Conservation (phyloP, 1,140 invertebrate species). For the Conus betulinus region DNA sequence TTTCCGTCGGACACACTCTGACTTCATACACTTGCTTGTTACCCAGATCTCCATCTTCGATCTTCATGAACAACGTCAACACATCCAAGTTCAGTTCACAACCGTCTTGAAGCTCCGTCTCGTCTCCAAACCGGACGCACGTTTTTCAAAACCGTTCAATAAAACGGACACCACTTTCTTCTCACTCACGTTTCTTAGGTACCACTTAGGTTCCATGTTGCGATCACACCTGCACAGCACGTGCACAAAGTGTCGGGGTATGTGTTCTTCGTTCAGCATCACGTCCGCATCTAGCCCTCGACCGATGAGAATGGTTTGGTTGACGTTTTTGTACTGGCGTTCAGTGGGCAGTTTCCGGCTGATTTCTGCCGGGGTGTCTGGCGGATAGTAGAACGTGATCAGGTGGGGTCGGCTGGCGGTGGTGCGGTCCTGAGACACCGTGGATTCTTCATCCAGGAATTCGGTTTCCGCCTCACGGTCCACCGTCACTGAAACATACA, state of each 20-base stretch:
- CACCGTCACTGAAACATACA: constrained; percentile 5
- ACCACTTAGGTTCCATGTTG: neutral
- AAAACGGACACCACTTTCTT: neutral
- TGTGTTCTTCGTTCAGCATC: constrained; percentile 4
- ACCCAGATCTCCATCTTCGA: neutral
- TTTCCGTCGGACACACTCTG: neutral
- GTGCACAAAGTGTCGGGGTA: neutral
- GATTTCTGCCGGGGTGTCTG: neutral
- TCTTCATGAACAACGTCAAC: neutral
- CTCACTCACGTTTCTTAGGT: neutral
- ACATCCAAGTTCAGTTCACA: neutral
- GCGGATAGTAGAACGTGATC: neutral
- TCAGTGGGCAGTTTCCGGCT: neutral
- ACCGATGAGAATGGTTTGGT: neutral
- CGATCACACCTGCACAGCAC: neutral
- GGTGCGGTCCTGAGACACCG: neutral
- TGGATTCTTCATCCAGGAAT: neutral
- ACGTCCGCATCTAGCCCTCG: neutral
- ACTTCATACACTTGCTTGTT: neutral
- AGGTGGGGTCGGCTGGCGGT: neutral
- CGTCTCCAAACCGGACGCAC: neutral
- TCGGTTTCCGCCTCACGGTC: neutral
- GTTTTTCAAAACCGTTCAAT: neutral
- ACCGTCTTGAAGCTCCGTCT: neutral
- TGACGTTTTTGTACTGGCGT: neutral